Evolutionary conservation across 1,140 invertebrate genomes (phyloP).

Genomic region (Drosophila ercepeae): DNA sequence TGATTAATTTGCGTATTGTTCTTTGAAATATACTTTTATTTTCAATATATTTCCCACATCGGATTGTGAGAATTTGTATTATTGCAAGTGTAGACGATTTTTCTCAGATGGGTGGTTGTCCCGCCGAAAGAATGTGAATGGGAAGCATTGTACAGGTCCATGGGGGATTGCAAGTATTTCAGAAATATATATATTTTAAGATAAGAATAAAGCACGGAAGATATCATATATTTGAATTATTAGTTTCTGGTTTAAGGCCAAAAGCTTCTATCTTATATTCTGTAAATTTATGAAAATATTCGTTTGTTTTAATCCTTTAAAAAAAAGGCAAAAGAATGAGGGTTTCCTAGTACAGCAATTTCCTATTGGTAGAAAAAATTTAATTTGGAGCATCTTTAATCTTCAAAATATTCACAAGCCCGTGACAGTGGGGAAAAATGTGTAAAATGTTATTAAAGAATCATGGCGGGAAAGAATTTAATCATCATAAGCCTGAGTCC

Average conservation of each 20-base stretch:
- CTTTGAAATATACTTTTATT: slow-evolving; percentile 49
- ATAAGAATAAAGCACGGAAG: too few relatives aligned
- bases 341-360: too few relatives aligned
- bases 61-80: slow-evolving; percentile 2
- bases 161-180: too few relatives aligned
- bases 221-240: too few relatives aligned
- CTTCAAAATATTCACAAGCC: background rate
- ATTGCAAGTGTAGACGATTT: slow-evolving; percentile 18
- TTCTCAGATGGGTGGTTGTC: slow-evolving; percentile 12
- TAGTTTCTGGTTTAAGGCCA: too few relatives aligned
- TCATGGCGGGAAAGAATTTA: background rate
- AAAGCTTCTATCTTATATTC: too few relatives aligned
- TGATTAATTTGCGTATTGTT: slow-evolving; percentile 80
- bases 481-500: slow-evolving; percentile 13
- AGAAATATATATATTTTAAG: too few relatives aligned
- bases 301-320: too few relatives aligned
- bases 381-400: background rate
- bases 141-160: background rate
- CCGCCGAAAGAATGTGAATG: slow-evolving; percentile 4
- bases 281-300: too few relatives aligned
- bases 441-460: slow-evolving; percentile 14
- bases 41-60: background rate
- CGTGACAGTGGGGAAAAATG: slow-evolving; percentile 2
- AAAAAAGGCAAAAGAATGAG: too few relatives aligned
- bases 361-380: too few relatives aligned